Evolutionary conservation across 1,140 invertebrate species (phyloP).

Genomic region (Drosophila repletoides): DNA sequence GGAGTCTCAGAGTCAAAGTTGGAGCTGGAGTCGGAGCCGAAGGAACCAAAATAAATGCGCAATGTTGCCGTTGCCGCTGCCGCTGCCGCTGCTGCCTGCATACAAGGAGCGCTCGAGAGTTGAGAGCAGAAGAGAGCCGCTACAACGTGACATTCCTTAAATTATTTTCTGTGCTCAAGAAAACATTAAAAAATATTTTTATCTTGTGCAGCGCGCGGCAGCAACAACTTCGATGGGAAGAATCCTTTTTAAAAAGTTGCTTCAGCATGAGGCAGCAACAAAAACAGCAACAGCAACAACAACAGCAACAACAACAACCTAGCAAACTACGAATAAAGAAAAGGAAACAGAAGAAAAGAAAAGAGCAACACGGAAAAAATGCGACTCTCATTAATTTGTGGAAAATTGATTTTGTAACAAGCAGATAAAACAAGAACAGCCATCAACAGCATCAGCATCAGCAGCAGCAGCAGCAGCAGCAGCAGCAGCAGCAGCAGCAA

Average conservation of each 20-base stretch:
- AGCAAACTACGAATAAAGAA: background rate
- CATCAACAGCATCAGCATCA: conserved; percentile 1
- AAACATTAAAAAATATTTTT: conserved; percentile 81
- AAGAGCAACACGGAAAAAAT: conserved; percentile 47
- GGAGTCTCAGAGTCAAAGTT: background rate
- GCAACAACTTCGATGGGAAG: conserved; percentile 60
- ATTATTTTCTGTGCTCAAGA: conserved; percentile 75
- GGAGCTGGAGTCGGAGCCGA: conserved; percentile 19
- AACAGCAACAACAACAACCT: too few species aligned
- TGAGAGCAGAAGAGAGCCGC: conserved; percentile 6
- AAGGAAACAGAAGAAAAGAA: conserved; percentile 8
- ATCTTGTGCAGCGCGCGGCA: conserved; percentile 54
- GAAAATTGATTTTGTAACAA: conserved; percentile 62
- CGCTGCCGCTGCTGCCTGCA: too few species aligned
- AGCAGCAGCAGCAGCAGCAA: background rate
- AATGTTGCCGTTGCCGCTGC: too few species aligned
- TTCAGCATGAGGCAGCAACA: conserved; percentile 4
- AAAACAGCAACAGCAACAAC: too few species aligned
- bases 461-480: background rate
- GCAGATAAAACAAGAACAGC: conserved; percentile 38
- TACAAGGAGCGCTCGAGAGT: conserved; percentile 54
- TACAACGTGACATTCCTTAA: conserved; percentile 79
- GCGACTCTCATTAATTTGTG: conserved; percentile 61
- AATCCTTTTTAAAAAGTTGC: conserved; percentile 64
- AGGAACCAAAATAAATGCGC: conserved; percentile 72